phyloP scores from a whole-genome alignment of 1,140 invertebrate genomes.

The Aphis craccivora region DNA sequence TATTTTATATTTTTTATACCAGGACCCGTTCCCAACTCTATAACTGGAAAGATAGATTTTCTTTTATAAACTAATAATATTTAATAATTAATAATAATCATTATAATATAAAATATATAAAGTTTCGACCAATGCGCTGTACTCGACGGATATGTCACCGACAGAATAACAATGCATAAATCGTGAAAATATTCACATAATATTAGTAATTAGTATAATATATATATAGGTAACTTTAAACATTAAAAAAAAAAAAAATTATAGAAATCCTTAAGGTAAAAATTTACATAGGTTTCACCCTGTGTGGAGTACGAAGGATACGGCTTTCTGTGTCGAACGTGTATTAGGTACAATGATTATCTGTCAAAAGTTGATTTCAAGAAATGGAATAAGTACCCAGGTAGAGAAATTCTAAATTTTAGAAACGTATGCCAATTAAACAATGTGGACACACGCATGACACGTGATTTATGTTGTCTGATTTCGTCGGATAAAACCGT shows the following conservation, averaged over 20 bases:
- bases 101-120: conserved; percentile 8
- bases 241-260: background rate
- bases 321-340: background rate
- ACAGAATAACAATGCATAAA: background rate
- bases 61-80: background rate
- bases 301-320: background rate
- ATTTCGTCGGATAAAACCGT: background rate
- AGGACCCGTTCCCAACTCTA: background rate
- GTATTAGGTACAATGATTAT: background rate
- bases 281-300: background rate
- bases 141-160: background rate
- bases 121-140: background rate
- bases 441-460: background rate
- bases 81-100: background rate
- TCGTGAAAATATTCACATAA: background rate
- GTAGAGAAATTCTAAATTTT: background rate
- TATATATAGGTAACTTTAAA: background rate
- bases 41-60: conserved; percentile 1
- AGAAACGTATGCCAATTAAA: background rate
- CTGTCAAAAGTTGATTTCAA: background rate
- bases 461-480: background rate
- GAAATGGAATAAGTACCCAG: background rate
- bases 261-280: background rate
- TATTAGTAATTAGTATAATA: background rate
- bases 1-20: background rate